These are phyloP conservation scores for Mormyrus proboscirostris DNA, from an alignment of 2,797 vertebrate genomes.

Conservation along the genomic window DNA sequence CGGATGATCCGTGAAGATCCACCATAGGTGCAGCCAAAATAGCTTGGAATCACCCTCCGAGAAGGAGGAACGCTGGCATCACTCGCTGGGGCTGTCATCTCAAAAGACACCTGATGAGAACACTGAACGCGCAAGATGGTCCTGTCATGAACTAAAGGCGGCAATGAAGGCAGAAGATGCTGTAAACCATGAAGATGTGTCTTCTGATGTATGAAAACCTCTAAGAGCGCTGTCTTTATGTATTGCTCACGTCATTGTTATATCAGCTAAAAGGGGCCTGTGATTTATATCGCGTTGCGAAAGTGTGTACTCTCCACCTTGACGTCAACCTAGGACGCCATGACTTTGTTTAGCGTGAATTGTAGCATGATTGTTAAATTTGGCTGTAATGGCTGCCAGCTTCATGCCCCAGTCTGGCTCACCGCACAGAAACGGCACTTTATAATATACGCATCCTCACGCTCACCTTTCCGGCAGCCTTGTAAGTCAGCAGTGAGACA, in stretches of 20 bases:
- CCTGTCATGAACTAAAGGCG: neutral
- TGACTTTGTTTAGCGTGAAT: neutral
- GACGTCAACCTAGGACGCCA: neutral
- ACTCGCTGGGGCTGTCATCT: neutral
- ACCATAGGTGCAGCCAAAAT: too few relatives aligned
- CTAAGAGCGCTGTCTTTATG: neutral
- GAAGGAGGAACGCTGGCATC: neutral
- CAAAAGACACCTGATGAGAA: neutral
- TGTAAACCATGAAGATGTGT: neutral
- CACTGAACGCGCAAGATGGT: constrained; percentile 10
- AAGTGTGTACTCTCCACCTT: neutral
- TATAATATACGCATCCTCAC: neutral
- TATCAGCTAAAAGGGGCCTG: neutral
- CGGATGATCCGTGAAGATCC: neutral
- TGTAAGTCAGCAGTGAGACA: neutral
- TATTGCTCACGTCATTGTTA: neutral
- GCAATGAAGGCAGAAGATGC: constrained; percentile 12
- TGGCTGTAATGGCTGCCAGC: neutral
- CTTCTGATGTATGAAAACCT: neutral
- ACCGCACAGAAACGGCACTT: neutral
- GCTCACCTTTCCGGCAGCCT: neutral
- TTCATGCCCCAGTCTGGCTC: neutral
- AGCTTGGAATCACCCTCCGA: neutral
- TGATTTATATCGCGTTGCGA: neutral
- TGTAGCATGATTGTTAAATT: neutral